Percentiles rank a stretch among this genome's conserved stretches.
phyloP scores from a whole-genome alignment of 2,888 invertebrate species.

The Cheilosia vernalis region DNA sequence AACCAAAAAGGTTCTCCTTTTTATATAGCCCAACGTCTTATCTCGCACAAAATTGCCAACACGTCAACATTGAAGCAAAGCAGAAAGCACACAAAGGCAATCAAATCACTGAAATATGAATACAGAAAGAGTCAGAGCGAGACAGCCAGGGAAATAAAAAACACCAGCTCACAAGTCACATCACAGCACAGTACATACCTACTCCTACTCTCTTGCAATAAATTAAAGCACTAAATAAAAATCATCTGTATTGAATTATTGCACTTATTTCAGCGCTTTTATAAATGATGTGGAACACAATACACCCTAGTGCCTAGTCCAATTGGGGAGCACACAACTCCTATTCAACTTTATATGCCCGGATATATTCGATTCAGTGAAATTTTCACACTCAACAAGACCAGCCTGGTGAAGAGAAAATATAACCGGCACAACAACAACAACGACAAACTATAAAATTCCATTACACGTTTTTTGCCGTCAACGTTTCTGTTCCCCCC shows the following conservation, averaged over 20 bases:
- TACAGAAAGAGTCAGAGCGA: conserved; percentile 37
- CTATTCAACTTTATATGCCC: conserved; percentile 18
- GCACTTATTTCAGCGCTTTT: conserved; percentile 20
- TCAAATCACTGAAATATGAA: conserved; percentile 53
- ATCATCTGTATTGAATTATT: conserved; percentile 50
- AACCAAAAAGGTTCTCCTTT: conserved; percentile 12
- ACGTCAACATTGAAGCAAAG: conserved; percentile 46
- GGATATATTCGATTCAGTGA: conserved; percentile 26
- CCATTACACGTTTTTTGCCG: conserved; percentile 68
- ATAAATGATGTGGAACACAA: neutral
- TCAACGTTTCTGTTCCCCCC: conserved; percentile 18
- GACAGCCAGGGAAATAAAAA: conserved; percentile 26
- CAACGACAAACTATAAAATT: conserved; percentile 57
- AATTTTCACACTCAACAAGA: conserved; percentile 1
- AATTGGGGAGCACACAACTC: conserved; percentile 20
- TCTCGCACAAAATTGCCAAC: conserved; percentile 69
- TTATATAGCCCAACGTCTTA: conserved; percentile 23
- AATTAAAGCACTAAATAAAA: conserved; percentile 30
- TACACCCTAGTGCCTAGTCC: neutral
- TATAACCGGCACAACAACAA: conserved; percentile 64
- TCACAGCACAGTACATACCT: conserved; percentile 8
- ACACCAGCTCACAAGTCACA: neutral
- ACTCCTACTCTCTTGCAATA: conserved; percentile 46
- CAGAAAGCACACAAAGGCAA: conserved; percentile 41
- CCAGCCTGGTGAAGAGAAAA: conserved; percentile 28